Base-by-base conservation (phyloP, 2,888 invertebrate species). In the Coelogynopora nodosa region DNA sequence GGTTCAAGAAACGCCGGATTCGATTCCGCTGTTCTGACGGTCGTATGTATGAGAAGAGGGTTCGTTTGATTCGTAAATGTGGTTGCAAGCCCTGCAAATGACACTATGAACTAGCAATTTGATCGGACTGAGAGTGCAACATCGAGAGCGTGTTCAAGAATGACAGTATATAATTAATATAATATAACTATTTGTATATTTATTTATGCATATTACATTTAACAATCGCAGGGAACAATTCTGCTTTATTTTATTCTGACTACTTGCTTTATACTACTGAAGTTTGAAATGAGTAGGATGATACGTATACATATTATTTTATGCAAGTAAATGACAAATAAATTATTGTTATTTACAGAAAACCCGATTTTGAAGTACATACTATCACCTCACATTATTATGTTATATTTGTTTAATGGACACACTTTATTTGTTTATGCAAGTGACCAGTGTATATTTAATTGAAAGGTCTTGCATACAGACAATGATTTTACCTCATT, bases 1-100 rank as follows among this genome's bases (percentile, higher is more conserved):
- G 96, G 93, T 96, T 96, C 89, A 96, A 97, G 93, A 94, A 96
- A 91, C 94, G 97, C 93, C 96, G 96, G 94, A 96, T 97, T 90
- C 95, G 97, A 89, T 94, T 98, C 90, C 94, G 96, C 90, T 98
- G 98, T 93, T 87, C 89, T 89, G 96, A 97, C 92, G 97, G 97
- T 89, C 95, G 85, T 1, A 84, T n/a, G 1, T 81, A 81, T 10
- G 80, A 67, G n/a, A 85, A 29, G 84, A n/a, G 85, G 23, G 18
- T 85, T 29, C 30, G 31, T 28, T 1, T 85, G 0, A 82, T 85
- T n/a, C 26, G 82, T 23, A 67, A 82, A 30, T 85, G 85, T 82
- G 85, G 85, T n/a, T 85, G 85, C 29, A 82, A 28, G 23, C 67
- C 85, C 74, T 85, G 85, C 74, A 82, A 74, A 74, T 74, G 23